These are phyloP conservation scores for Diarsia rubi DNA, from an alignment of 2,888 invertebrate species.

Conservation along the genomic window DNA sequence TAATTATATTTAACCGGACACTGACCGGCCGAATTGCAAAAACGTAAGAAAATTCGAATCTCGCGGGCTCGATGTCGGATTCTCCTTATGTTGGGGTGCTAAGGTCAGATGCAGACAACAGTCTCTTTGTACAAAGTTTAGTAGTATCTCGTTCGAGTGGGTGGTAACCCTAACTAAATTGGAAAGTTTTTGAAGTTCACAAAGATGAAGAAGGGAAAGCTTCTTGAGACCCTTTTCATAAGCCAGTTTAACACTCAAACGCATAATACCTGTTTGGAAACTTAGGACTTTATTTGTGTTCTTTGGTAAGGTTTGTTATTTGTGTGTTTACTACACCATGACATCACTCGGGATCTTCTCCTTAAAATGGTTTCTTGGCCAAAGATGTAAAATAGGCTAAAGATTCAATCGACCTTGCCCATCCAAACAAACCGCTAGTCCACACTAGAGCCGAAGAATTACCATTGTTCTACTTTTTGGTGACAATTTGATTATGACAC, in stretches of 20 bases:
- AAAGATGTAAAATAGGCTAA: constrained; percentile 26
- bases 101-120: neutral
- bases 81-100: neutral
- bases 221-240: constrained; percentile 26
- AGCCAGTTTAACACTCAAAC: constrained; percentile 25
- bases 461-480: constrained; percentile 56
- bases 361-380: neutral
- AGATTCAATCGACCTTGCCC: constrained; percentile 36
- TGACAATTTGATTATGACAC: constrained; percentile 46
- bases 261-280: constrained; percentile 14
- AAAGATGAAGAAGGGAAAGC: constrained; percentile 17
- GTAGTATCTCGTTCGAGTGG: neutral
- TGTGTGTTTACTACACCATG: constrained; percentile 3
- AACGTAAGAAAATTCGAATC: too few relatives aligned
- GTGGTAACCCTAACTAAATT: constrained; percentile 25
- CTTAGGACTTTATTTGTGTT: constrained; percentile 9
- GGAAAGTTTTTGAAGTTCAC: constrained; percentile 20
- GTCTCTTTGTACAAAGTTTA: constrained; percentile 11
- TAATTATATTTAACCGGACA: too few relatives aligned
- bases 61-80: too few relatives aligned
- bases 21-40: too few relatives aligned
- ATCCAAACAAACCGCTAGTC: constrained; percentile 30
- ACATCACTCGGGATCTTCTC: neutral
- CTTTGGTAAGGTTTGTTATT: neutral
- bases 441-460: constrained; percentile 41